A percentile compares a stretch with the other conserved stretches of the same genome.
These are phyloP conservation scores for Erebia ligea DNA, from an alignment of 2,888 invertebrate species.

Conservation along the genomic window DNA sequence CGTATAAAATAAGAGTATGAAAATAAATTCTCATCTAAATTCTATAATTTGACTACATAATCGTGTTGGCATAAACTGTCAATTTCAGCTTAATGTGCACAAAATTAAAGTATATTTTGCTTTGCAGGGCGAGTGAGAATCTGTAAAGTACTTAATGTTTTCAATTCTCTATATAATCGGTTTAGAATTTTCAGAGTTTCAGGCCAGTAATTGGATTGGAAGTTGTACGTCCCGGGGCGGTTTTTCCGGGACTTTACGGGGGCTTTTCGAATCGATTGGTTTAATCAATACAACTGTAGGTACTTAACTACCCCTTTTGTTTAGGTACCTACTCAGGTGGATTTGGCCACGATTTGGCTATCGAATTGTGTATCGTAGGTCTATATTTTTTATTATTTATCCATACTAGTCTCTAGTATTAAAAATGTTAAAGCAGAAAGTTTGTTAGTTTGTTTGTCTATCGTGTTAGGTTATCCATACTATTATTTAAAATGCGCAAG, in stretches of 20 bases:
- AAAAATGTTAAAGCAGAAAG: no score
- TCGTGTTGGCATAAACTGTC: constrained; percentile 49
- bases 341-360: constrained; percentile 28
- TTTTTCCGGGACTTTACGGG: constrained; percentile 62
- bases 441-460: no score
- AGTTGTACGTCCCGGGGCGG: constrained; percentile 67
- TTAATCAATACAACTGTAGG: constrained; percentile 39
- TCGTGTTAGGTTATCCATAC: no score
- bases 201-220: constrained; percentile 79
- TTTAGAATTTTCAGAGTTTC: constrained; percentile 82
- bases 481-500: no score
- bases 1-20: constrained; percentile 71
- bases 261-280: constrained; percentile 55
- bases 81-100: constrained; percentile 54
- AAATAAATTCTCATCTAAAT: constrained; percentile 76
- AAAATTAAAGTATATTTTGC: constrained; percentile 63
- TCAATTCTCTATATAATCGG: constrained; percentile 83
- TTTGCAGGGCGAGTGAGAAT: constrained; percentile 55
- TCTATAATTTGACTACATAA: constrained; percentile 76
- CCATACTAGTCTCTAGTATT: no score
- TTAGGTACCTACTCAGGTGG: constrained; percentile 14
- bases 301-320: constrained; percentile 38
- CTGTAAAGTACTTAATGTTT: constrained; percentile 81
- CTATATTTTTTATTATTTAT: neutral
- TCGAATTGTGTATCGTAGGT: neutral